Evolutionary conservation across 2,888 invertebrate genomes (phyloP).

Genomic region (Pardosa pseudoannulata): DNA sequence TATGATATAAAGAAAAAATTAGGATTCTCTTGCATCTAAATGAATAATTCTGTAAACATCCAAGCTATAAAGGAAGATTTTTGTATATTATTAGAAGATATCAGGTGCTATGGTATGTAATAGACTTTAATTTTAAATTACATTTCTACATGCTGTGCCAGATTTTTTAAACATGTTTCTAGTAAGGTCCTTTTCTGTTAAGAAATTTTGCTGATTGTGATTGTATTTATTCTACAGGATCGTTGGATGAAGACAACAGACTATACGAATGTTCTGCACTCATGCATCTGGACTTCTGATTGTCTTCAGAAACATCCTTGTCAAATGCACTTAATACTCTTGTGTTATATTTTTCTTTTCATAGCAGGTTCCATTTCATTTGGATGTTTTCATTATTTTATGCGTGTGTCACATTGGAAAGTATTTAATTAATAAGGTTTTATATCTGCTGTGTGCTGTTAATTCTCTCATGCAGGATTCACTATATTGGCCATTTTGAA

Average conservation of each 20-base stretch:
- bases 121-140: background rate
- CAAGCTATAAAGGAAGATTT: constrained; percentile 12
- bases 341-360: background rate
- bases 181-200: constrained; percentile 49
- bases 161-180: constrained; percentile 25
- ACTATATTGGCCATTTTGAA: too few relatives aligned
- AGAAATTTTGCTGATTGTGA: constrained; percentile 40
- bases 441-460: too few relatives aligned
- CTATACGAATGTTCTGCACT: constrained; percentile 59
- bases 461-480: too few relatives aligned
- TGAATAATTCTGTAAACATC: background rate
- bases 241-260: constrained; percentile 67
- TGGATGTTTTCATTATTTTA: constrained; percentile 11
- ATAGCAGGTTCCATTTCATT: background rate
- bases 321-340: background rate
- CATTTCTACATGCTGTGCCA: background rate
- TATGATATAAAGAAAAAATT: constrained; percentile 3
- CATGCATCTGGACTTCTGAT: constrained; percentile 58
- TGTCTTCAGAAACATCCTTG: constrained; percentile 57
- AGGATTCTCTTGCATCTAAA: background rate
- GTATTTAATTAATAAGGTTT: too few relatives aligned
- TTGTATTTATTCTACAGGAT: constrained; percentile 70
- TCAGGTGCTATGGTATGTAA: constrained; percentile 48
- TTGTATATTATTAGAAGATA: constrained; percentile 22
- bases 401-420: too few relatives aligned